Base-by-base conservation (phyloP, 2,797 vertebrate genomes). In the Fratercula arctica region DNA sequence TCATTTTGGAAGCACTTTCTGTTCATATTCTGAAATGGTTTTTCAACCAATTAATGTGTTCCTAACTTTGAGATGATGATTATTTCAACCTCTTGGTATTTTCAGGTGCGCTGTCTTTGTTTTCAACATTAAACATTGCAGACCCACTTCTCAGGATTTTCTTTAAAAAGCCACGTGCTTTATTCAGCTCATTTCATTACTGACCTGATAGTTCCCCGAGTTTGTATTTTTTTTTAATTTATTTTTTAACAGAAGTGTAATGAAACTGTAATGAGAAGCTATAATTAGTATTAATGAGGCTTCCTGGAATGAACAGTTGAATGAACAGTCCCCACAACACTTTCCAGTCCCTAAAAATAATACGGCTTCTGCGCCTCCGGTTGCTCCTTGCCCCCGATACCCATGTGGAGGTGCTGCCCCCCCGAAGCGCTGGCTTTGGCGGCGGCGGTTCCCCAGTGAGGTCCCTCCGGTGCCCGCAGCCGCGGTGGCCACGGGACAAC, bases 391-490 rank as follows among this genome's bases (percentile, higher is more conserved):
- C 13, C 33, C 26, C 11, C 19, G 6, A 10, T 3, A 14, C 16
- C 31, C 54, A 2, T 1, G 25, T 3, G 51, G 35, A 17, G 35
- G 5, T 4, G 1, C 54, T 1, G 48, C 53, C 21, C 3, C 11
- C 70, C 12, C 3, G 39, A 6, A 25, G 29, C 19, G 6, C 23
- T 3, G 50, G 25, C 48, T 12, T 45, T 17, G 63, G 11, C 6
- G 41, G 19, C 57, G 33, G 50, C 66, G 13, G 1, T 2, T 16
- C 5, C 16, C 37, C 3, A 25, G 25, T 2, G 29, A 7, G 25
- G 16, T 24, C 29, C 2, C 43, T 3, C 24, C 3, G 37, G 43
- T 0, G 20, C 25, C 26, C 3, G 21, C 43, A 5, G 37, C 39
- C 18, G 12, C 35, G 26, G 60, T 19, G 60, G 37, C 17, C 60